These are phyloP conservation scores for Congeria kusceri DNA, from an alignment of 2,888 invertebrate species.

Conservation along the genomic window DNA sequence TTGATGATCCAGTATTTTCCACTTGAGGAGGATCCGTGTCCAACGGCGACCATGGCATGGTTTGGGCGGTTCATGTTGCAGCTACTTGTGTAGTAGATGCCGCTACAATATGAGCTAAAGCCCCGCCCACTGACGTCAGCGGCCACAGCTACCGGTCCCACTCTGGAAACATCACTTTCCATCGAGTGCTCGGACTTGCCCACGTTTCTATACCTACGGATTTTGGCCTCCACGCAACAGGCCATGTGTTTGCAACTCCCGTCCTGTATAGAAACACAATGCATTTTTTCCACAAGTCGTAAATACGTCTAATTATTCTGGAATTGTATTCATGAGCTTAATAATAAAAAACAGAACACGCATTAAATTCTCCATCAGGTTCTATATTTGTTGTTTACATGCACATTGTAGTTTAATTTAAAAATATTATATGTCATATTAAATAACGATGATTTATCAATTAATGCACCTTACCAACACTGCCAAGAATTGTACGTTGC, in stretches of 20 bases:
- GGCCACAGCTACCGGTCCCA: slow-evolving; percentile 45
- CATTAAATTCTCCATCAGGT: no score
- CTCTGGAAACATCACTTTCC: not conserved
- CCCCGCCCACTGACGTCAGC: slow-evolving; percentile 23
- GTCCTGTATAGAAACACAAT: no score
- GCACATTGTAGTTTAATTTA: no score
- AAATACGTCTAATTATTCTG: no score
- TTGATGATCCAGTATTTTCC: slow-evolving; percentile 29
- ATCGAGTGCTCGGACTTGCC: slow-evolving; percentile 20
- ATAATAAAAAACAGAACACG: no score
- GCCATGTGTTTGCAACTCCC: slow-evolving; percentile 10
- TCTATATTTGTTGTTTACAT: no score
- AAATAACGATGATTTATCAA: no score
- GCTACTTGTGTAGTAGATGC: slow-evolving; percentile 13
- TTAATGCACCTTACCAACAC: no score
- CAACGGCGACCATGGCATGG: slow-evolving; percentile 29
- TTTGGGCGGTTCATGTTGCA: slow-evolving; percentile 16
- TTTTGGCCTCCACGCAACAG: slow-evolving; percentile 6
- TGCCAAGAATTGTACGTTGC: no score
- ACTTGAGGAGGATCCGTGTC: not conserved
- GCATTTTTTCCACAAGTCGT: no score
- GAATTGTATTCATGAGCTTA: no score
- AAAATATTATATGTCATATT: no score
- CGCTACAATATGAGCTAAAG: slow-evolving; percentile 23
- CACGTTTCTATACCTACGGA: slow-evolving; percentile 5